phyloP scores from a whole-genome alignment of 1,140 invertebrate species.

The Diorhabda elongata region DNA sequence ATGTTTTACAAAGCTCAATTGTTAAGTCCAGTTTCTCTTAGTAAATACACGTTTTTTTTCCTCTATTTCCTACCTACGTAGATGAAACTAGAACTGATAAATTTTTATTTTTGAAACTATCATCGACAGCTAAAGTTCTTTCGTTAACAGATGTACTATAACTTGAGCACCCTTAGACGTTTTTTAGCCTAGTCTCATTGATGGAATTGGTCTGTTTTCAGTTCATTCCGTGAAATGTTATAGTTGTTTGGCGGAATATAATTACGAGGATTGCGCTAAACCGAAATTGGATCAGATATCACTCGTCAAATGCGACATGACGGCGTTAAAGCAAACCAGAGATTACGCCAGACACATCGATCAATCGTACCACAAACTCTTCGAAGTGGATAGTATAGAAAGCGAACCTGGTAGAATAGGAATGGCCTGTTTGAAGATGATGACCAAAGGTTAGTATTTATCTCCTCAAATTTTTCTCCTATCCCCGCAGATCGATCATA shows the following conservation, averaged over 20 bases:
- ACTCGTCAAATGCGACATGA: slow-evolving; percentile 24
- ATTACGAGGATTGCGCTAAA: slow-evolving; percentile 24
- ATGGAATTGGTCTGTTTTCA: slow-evolving; percentile 9
- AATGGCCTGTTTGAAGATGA: slow-evolving; percentile 33
- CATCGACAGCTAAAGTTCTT: too few species aligned
- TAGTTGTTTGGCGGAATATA: slow-evolving; percentile 26
- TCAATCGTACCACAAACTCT: slow-evolving; percentile 25
- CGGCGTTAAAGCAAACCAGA: slow-evolving; percentile 25
- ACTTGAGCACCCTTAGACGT: too few species aligned
- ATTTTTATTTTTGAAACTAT: too few species aligned
- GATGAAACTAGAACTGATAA: too few species aligned
- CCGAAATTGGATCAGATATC: slow-evolving; percentile 26
- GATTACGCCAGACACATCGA: slow-evolving; percentile 24
- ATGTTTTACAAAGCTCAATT: too few species aligned
- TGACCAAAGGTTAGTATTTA: slow-evolving; percentile 27
- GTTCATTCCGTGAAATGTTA: slow-evolving; percentile 28
- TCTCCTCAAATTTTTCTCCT: too few species aligned
- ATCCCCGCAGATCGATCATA: too few species aligned
- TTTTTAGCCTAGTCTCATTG: too few species aligned
- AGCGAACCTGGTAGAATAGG: slow-evolving; percentile 24
- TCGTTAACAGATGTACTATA: too few species aligned
- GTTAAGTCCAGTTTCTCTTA: too few species aligned
- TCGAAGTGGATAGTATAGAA: slow-evolving; percentile 27
- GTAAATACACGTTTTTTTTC: too few species aligned
- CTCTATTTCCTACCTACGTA: too few species aligned